phyloP scores from a whole-genome alignment of 1,140 invertebrate genomes.

The Drosophila melanica region DNA sequence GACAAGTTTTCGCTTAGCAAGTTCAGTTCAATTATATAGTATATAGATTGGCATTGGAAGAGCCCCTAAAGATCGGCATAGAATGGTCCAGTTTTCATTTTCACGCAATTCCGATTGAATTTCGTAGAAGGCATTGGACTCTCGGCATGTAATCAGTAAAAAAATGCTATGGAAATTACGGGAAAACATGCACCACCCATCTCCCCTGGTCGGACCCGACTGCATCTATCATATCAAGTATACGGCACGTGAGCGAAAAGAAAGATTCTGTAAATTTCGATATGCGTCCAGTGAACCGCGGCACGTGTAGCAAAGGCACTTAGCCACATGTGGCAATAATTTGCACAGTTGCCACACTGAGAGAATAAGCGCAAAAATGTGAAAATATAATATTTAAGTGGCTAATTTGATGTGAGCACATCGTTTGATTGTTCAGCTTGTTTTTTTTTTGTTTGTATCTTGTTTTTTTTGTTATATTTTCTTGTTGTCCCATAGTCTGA shows the following conservation, averaged over 20 bases:
- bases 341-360: constrained; percentile 52
- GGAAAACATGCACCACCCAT: not conserved
- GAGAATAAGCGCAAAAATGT: not conserved
- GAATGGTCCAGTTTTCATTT: constrained; percentile 31
- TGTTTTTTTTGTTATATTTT: constrained; percentile 10
- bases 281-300: constrained; percentile 31
- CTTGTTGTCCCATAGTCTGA: constrained; percentile 9
- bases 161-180: constrained; percentile 16
- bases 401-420: constrained; percentile 53
- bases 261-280: not conserved
- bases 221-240: constrained; percentile 31
- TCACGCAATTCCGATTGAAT: not conserved
- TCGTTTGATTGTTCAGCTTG: constrained; percentile 62
- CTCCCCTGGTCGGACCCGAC: not conserved
- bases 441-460: not conserved
- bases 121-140: constrained; percentile 39
- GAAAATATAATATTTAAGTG: constrained; percentile 19
- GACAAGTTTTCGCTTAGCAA: constrained; percentile 6
- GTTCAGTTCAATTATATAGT: constrained; percentile 30
- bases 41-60: not conserved
- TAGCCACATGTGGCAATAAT: constrained; percentile 15
- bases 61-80: no score
- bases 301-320: no score
- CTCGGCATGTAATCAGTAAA: constrained; percentile 9
- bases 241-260: constrained; percentile 41